These are phyloP conservation scores for Bombus vancouverensis DNA, from an alignment of 1,140 invertebrate species.

Conservation along the genomic window DNA sequence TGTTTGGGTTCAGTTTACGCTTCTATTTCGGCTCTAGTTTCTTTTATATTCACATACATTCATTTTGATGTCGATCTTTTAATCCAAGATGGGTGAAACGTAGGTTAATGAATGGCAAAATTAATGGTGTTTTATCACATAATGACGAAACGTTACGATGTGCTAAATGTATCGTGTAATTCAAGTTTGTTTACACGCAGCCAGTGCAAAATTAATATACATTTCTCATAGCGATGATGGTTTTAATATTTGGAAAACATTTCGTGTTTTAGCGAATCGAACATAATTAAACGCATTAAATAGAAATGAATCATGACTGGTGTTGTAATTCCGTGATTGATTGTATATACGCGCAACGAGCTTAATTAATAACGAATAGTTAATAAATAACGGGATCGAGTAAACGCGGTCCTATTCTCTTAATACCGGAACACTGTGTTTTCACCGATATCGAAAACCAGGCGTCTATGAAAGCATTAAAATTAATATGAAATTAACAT, in stretches of 20 bases:
- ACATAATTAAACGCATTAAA: slow-evolving; percentile 25
- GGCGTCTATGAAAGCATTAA: not conserved
- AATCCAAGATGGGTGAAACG: not conserved
- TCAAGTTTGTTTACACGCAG: not conserved
- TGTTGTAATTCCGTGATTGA: slow-evolving; percentile 16
- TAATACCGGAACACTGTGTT: not conserved
- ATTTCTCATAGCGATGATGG: not conserved
- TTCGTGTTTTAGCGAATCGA: too few species aligned
- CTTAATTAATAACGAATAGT: slow-evolving; percentile 10
- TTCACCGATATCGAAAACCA: not conserved
- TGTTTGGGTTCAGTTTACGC: too few species aligned
- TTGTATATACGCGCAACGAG: not conserved
- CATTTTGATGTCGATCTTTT: not conserved
- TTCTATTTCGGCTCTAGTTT: too few species aligned
- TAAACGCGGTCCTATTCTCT: not conserved
- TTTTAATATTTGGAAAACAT: not conserved
- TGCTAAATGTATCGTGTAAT: not conserved
- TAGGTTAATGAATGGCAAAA: not conserved
- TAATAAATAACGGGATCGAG: not conserved
- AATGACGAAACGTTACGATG: not conserved
- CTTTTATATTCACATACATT: too few species aligned
- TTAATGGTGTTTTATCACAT: not conserved
- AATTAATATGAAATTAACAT: not conserved
- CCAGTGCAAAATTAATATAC: slow-evolving; percentile 7
- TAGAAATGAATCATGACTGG: not conserved